Conservation (phyloP, 1,140 invertebrate genomes). For the Drosophila ironensis region DNA sequence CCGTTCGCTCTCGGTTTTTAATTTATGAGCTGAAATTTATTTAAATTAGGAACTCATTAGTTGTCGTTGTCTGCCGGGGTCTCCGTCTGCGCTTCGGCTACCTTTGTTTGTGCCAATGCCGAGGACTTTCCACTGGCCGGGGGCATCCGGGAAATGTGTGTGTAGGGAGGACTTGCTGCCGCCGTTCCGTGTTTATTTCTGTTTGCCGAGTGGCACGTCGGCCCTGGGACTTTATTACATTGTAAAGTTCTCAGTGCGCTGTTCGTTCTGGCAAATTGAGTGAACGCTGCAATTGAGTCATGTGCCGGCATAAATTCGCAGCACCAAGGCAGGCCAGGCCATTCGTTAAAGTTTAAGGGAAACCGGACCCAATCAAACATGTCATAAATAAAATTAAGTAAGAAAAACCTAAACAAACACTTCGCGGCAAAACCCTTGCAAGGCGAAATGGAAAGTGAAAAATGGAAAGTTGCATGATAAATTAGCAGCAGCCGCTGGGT, state of each 20-base stretch:
- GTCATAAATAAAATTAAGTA: slow-evolving; percentile 75
- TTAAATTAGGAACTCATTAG: slow-evolving; percentile 82
- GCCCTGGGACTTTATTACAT: slow-evolving; percentile 63
- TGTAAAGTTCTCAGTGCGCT: slow-evolving; percentile 54
- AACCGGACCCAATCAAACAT: slow-evolving; percentile 74
- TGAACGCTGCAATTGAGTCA: slow-evolving; percentile 69
- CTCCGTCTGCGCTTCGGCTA: neutral
- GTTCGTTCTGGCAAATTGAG: slow-evolving; percentile 36
- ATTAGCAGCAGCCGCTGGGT: slow-evolving; percentile 52
- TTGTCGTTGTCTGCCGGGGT: slow-evolving; percentile 36
- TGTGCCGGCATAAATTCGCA: slow-evolving; percentile 54
- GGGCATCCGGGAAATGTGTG: neutral
- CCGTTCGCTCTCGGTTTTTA: slow-evolving; percentile 70
- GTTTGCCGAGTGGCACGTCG: slow-evolving; percentile 35
- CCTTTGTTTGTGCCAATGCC: slow-evolving; percentile 32
- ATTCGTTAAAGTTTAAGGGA: slow-evolving; percentile 22
- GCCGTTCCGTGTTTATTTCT: slow-evolving; percentile 59
- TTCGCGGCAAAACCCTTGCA: slow-evolving; percentile 29
- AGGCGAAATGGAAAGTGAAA: slow-evolving; percentile 15
- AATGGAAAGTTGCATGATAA: slow-evolving; percentile 64
- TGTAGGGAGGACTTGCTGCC: neutral
- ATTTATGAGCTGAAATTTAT: slow-evolving; percentile 81
- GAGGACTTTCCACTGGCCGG: neutral
- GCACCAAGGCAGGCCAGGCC: slow-evolving; percentile 2
- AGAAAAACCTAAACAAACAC: slow-evolving; percentile 69